Base-by-base conservation (phyloP, 2,888 invertebrate genomes). In the Chrysomela aeneicollis region DNA sequence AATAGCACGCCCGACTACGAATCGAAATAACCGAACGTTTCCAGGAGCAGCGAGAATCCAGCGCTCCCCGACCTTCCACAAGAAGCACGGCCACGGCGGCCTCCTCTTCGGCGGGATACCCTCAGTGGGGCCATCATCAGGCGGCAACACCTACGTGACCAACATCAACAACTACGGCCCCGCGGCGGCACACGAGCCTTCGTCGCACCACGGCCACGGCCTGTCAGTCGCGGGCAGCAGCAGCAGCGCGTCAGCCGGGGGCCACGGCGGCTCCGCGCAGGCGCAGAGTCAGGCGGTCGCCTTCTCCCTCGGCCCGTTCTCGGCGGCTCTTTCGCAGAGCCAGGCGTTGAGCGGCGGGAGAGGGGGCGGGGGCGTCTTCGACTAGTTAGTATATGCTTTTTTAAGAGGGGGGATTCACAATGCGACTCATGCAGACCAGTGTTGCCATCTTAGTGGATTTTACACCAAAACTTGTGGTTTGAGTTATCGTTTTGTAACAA, bases 221-320 rank as follows among this genome's bases (percentile, higher is more conserved):
- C n/a, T n/a, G n/a, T n/a, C n/a, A n/a, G n/a, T 62, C 52, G 70
- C 68, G 49, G 68, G 64, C 21, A 66, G 66, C 42, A 66, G 64
- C 21, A 66, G 66, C 42, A 66, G 61, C 8, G 68, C 70, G 19
- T 62, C 63, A 12, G 64, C 70, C 8, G 70, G 70, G 37, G 63
- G 70, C 9, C 63, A 64, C 60, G 70, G 68, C 19, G 21, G 53
- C n/a, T 67, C 65, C 55, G 50, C 66, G 22, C 72, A 72, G 60
- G 50, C 66, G 22, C 72, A 72, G 60, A 64, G 71, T 54, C 74
- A 74, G 52, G 67, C 74, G 12, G 66, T 69, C 4, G 62, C 73
- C n/a, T 67, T 73, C 58, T 67, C 70, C 5, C 42, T 70, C 26
- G 74, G 74, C 12, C 73, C 74, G 21, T 67, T 67, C 49, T 55